Evolutionary conservation across 2,888 invertebrate species (phyloP).

Genomic region (Archips xylosteana): DNA sequence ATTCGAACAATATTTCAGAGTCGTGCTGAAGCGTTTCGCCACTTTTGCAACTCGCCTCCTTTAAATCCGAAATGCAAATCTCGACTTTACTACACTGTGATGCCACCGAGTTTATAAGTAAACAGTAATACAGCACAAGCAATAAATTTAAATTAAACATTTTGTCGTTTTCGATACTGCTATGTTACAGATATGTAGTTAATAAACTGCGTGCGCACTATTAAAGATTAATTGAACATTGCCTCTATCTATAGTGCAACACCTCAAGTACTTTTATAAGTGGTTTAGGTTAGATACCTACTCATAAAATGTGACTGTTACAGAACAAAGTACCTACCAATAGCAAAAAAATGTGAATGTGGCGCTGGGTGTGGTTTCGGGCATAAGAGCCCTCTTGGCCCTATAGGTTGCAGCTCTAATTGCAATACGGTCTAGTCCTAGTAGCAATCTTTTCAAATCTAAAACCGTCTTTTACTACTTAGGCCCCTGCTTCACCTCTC

Average conservation of each 20-base stretch:
- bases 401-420: no score
- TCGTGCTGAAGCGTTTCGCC: constrained; percentile 60
- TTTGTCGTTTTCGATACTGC: constrained; percentile 9
- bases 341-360: neutral
- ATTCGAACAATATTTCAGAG: constrained; percentile 60
- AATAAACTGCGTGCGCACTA: constrained; percentile 15
- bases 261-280: constrained; percentile 27
- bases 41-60: constrained; percentile 58
- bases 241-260: constrained; percentile 47
- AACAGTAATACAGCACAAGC: constrained; percentile 44
- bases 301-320: neutral
- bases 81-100: constrained; percentile 65
- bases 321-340: neutral
- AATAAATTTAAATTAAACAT: constrained; percentile 18
- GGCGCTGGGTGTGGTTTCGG: no score
- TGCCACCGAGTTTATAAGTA: constrained; percentile 46
- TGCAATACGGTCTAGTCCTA: no score
- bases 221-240: constrained; percentile 57
- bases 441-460: no score
- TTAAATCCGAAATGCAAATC: constrained; percentile 71
- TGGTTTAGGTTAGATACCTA: constrained; percentile 9
- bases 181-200: constrained; percentile 2
- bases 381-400: no score
- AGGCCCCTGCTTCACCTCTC: no score
- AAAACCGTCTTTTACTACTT: no score